phyloP scores from a whole-genome alignment of 1,140 invertebrate genomes.

The Tetranychus urticae region DNA sequence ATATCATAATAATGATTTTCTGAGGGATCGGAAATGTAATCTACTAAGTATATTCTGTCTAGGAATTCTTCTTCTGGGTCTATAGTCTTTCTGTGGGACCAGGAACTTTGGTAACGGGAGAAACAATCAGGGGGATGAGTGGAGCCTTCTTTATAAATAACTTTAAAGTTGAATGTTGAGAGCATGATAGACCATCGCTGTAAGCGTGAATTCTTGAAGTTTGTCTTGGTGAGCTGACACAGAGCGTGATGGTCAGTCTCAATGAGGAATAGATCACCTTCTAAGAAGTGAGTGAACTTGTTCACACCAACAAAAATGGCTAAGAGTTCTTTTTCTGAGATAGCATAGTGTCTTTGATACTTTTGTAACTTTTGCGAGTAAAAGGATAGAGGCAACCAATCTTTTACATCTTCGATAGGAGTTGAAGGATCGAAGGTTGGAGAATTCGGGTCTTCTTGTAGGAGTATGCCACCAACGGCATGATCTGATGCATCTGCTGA shows the following conservation, averaged over 20 bases:
- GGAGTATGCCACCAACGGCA: slow-evolving; percentile 24
- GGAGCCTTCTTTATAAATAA: slow-evolving; percentile 17
- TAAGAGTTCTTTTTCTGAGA: background rate
- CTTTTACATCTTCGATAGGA: background rate
- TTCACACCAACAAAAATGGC: background rate
- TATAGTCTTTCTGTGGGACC: background rate
- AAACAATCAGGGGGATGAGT: background rate
- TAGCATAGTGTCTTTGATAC: background rate
- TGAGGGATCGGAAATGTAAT: too few species aligned
- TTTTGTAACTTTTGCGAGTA: background rate
- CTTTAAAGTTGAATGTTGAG: slow-evolving; percentile 23
- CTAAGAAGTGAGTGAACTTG: background rate
- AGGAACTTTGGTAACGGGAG: background rate
- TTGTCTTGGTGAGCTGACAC: background rate
- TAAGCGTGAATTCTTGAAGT: background rate
- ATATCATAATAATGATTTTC: too few species aligned
- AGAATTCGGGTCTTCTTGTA: slow-evolving; percentile 17
- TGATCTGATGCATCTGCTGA: slow-evolving; percentile 20
- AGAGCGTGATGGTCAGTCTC: background rate
- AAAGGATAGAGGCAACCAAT: background rate
- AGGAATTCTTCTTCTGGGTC: background rate
- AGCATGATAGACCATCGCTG: slow-evolving; percentile 10
- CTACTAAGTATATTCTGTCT: background rate
- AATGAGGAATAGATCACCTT: background rate
- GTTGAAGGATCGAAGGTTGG: background rate